phyloP scores from a whole-genome alignment of 2,113 vertebrate genomes.

The Opisthocomus hoazin region DNA sequence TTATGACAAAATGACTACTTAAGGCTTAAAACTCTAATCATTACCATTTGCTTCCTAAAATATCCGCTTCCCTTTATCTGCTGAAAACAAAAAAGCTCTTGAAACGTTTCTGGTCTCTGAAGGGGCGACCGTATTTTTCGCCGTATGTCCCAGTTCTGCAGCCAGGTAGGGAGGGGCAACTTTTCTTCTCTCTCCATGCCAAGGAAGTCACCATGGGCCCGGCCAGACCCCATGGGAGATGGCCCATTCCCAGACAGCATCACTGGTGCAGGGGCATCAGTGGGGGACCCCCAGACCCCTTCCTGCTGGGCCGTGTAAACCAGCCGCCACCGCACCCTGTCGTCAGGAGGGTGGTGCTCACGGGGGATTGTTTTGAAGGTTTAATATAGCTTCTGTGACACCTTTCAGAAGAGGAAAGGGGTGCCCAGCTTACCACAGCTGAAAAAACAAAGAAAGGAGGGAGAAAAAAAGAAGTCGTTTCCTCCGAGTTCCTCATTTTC shows the following conservation, averaged over 20 bases:
- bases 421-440: conserved; percentile 30
- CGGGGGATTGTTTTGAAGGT: neutral
- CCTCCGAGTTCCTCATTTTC: conserved; percentile 30
- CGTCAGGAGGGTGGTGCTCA: neutral
- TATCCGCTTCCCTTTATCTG: conserved; percentile 49
- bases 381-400: conserved; percentile 18
- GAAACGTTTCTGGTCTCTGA: neutral
- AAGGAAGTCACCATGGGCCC: neutral
- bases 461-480: conserved; percentile 3
- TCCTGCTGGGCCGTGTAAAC: neutral
- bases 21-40: conserved; percentile 66
- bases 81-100: conserved; percentile 23
- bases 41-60: conserved; percentile 71
- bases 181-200: neutral
- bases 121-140: neutral
- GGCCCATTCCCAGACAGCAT: too few species aligned
- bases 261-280: neutral
- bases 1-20: conserved; percentile 70
- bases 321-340: neutral
- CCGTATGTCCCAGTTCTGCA: neutral
- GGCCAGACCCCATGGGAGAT: accelerated
- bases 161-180: neutral
- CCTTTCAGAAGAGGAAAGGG: conserved; percentile 36
- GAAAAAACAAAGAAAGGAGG: conserved; percentile 39
- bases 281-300: neutral